Evolutionary conservation across 2,797 vertebrate genomes (phyloP), one percentile per base, ranked within the genome.

Genomic region (Eutrigla gurnardus): DNA sequence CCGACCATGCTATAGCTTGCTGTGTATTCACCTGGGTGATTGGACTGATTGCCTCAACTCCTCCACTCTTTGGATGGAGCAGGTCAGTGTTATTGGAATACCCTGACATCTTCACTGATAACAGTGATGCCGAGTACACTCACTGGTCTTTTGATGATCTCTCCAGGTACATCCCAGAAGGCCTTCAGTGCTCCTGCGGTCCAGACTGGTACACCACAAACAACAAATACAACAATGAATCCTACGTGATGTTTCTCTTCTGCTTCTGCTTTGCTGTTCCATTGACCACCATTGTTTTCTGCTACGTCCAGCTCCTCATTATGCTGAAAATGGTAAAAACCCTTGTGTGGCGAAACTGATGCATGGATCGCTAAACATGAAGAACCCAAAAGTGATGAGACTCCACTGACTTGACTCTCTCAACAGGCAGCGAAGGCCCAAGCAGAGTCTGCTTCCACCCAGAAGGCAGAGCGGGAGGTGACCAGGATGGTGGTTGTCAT

Each of bases 401-500:
- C 45, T 42, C 13, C n/a, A 4, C 2, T 43, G 5, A 13, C 10
- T 18, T 62, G 5, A 62, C 49, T 82, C 15, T 13, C 12, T 68
- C 33, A 42, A 50, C 53, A 94, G 94, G 95, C 93, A 50, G 94
- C 94, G 0, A 93, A 89, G 84, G 92, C 93, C 76, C 95, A 96
- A 65, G 90, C 93, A 9, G 94, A 95, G 70, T 95, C 95, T 1
- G 95, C 84, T 70, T 94, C 91, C 9, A 95, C 94, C 15, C 95
- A 95, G 89, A 93, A 95, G 75, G 95, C 95, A 0, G 95, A 96
- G 81, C 83, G 70, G 68, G 94, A 95, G 84, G 95, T 95, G 59
- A 94, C 93, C 55, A 92, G 82, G 85, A 95, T 95, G 95, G 94
- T 95, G 76, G 84, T 95, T 5, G 67, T 95, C 73, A 95, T 95